These are phyloP conservation scores for Ceraclea dissimilis DNA, from an alignment of 2,888 invertebrate genomes.

Conservation along the genomic window DNA sequence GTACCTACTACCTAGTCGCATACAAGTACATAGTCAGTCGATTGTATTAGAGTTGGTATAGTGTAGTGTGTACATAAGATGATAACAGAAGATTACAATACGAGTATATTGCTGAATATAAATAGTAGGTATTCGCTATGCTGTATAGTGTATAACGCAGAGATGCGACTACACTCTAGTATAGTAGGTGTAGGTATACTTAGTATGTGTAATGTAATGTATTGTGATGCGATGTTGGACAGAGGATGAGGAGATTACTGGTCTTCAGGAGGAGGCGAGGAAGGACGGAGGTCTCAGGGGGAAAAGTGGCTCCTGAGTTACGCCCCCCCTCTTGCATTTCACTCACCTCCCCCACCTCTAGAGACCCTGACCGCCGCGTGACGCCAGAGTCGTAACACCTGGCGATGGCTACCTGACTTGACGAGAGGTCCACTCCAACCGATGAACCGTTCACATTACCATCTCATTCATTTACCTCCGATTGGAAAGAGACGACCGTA, in stretches of 20 bases:
- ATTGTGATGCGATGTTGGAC: no score
- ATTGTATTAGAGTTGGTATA: no score
- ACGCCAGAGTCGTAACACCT: constrained; percentile 12
- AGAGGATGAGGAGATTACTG: constrained; percentile 3
- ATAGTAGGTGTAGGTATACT: no score
- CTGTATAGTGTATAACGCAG: no score
- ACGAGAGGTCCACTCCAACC: background rate
- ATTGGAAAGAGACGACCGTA: background rate
- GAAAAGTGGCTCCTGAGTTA: constrained; percentile 27
- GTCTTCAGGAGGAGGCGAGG: constrained; percentile 3
- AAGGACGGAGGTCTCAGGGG: constrained; percentile 33
- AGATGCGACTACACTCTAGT: no score
- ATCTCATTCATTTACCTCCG: background rate
- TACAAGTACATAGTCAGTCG: no score
- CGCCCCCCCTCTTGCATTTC: constrained; percentile 17
- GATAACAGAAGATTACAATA: no score
- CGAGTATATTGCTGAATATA: no score
- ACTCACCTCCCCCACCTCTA: constrained; percentile 6
- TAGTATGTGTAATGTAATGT: no score
- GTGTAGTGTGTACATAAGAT: no score
- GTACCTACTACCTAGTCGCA: no score
- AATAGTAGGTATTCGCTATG: no score
- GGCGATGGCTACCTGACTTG: constrained; percentile 20
- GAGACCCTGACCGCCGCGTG: constrained; percentile 9
- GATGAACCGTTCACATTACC: background rate